Evolutionary conservation across 2,888 invertebrate genomes (phyloP), one percentile per base, ranked within the genome.

Genomic region (Diadegma fenestrale): DNA sequence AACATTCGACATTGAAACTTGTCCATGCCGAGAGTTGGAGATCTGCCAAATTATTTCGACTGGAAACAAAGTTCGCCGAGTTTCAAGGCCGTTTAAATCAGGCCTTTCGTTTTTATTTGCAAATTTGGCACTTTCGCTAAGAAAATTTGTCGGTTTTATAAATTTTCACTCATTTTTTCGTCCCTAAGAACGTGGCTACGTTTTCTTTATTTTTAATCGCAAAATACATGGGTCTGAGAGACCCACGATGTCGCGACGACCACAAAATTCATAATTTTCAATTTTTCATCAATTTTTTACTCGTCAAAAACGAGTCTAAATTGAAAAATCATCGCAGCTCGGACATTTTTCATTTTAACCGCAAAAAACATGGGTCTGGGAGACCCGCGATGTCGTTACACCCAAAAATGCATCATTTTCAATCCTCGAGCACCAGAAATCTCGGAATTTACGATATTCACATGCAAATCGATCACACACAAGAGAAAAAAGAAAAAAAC

Each of bases 381-480:
- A 33, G 33, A 33, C 33, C 37, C 37, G 10, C 37, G 37, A 37
- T 10, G 37, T 37, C 37, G 37, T 37, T 37, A 10, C 37, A 10
- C 2, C 37, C 37, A 7, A 37, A 37, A 37, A 37, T 37, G 4
- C 37, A 37, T 37, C 2, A 37, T 5, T 37, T 1, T 10, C 8
- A 10, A 37, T 45, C 26, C n/a, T 41, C 1, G 10, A 22, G 41
- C 12, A 22, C n/a, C 1, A 26, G 6, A 17, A 26, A 37, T 22
- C 7, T 54, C 30, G 17, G 17, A 0, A 7, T 33, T 71, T 37
- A 33, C 51, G 5, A 48, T 51, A n/a, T 54, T 22, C 1, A 61
- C 68, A 83, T 69, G 58, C 77, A 63, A 45, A 66, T 10, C 2
- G 3, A 72, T 69, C 43, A n/a, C 26, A 58, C 22, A 17, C 14